Evolutionary conservation across 1,140 invertebrate genomes (phyloP).

Genomic region (Pseudachorutes palmiensis): DNA sequence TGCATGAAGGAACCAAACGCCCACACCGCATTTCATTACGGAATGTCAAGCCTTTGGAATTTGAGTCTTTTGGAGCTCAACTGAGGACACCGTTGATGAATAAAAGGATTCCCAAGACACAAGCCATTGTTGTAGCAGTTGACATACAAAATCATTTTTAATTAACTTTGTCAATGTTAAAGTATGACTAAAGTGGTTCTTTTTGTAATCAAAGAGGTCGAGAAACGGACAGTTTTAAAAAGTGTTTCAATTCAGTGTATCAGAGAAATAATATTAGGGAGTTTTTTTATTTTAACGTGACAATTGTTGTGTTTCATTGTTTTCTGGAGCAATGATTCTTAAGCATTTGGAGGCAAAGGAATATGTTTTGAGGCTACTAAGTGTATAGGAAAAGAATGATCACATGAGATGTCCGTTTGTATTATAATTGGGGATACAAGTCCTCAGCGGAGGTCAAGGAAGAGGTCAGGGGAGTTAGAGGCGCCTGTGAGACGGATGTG

Average conservation of each 20-base stretch:
- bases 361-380: background rate
- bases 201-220: constrained; percentile 1
- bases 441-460: no score
- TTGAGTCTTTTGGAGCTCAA: no score
- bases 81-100: no score
- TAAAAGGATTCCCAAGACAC: no score
- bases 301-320: background rate
- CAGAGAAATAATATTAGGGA: background rate
- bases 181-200: constrained; percentile 12
- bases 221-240: background rate
- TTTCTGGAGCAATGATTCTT: background rate
- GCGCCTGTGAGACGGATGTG: background rate
- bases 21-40: no score
- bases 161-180: background rate
- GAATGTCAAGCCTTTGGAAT: no score
- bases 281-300: background rate
- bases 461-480: background rate
- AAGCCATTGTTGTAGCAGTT: no score
- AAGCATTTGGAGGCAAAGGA: background rate
- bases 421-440: no score
- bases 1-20: no score
- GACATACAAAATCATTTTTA: constrained; percentile 4
- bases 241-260: background rate
- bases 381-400: background rate
- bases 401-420: background rate